phyloP scores from a whole-genome alignment of 2,888 invertebrate genomes.

The Morpho deidamia region DNA sequence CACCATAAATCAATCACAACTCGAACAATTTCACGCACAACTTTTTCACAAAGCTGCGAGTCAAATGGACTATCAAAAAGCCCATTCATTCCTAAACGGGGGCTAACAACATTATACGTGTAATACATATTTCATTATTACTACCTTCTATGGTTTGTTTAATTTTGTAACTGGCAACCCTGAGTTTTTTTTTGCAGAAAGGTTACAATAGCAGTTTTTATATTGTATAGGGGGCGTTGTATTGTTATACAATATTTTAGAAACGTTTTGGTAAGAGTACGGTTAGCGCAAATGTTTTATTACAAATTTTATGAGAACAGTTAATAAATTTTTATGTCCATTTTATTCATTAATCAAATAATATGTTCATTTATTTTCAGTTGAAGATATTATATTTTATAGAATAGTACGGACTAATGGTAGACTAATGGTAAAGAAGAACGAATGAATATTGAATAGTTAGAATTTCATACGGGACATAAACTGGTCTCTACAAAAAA shows the following conservation, averaged over 20 bases:
- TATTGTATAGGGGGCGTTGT: slow-evolving; percentile 71
- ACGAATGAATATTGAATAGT: no score
- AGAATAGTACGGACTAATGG: no score
- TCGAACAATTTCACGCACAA: slow-evolving; percentile 71
- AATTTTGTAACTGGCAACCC: slow-evolving; percentile 71
- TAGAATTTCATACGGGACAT: no score
- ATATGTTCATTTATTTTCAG: no score
- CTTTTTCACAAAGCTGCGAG: slow-evolving; percentile 63
- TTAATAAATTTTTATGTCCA: no score
- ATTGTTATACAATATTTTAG: slow-evolving; percentile 70
- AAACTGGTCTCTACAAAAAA: no score
- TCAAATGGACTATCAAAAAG: slow-evolving; percentile 66
- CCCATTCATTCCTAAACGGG: slow-evolving; percentile 61
- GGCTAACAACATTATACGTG: slow-evolving; percentile 77
- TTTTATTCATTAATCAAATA: no score
- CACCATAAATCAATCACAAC: slow-evolving; percentile 59
- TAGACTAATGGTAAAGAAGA: no score
- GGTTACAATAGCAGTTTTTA: slow-evolving; percentile 47
- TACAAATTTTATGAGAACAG: not conserved
- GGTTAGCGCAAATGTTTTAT: slow-evolving; percentile 10
- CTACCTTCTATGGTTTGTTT: slow-evolving; percentile 70
- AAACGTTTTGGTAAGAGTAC: slow-evolving; percentile 34
- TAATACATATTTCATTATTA: slow-evolving; percentile 78
- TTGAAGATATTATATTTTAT: no score
- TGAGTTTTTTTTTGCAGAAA: slow-evolving; percentile 46